Conservation (phyloP, 2,797 vertebrate species). For the Hozukius guyotensis region DNA sequence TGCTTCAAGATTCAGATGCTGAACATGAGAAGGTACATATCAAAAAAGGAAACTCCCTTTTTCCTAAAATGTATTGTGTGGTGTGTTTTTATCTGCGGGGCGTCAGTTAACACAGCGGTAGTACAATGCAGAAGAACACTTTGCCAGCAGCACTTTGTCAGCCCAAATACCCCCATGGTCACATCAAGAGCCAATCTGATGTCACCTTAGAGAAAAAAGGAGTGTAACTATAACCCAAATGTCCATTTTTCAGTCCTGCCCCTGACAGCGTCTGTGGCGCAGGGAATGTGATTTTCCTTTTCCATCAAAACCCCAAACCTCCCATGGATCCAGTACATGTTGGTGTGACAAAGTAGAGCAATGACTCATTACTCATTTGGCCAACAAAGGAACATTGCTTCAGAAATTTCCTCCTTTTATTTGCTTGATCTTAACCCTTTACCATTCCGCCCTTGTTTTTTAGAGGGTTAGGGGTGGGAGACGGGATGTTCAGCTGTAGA, state of each 20-base stretch:
- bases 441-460: no score
- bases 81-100: not conserved
- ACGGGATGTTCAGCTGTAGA: no score
- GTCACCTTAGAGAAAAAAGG: not conserved
- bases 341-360: not conserved
- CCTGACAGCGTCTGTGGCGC: not conserved
- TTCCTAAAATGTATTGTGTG: not conserved
- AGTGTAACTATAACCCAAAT: not conserved
- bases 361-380: conserved; percentile 4
- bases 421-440: not conserved
- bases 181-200: not conserved
- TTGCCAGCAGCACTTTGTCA: not conserved
- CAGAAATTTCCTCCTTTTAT: not conserved
- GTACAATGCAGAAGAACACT: not conserved
- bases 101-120: not conserved
- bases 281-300: not conserved
- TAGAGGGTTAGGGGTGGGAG: no score
- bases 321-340: not conserved
- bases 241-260: not conserved
- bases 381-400: not conserved
- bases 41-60: not conserved
- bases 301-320: not conserved
- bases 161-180: not conserved
- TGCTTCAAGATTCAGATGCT: not conserved
- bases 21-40: not conserved